Conservation (phyloP, 2,888 invertebrate genomes). For the Abrostola triplasia region DNA sequence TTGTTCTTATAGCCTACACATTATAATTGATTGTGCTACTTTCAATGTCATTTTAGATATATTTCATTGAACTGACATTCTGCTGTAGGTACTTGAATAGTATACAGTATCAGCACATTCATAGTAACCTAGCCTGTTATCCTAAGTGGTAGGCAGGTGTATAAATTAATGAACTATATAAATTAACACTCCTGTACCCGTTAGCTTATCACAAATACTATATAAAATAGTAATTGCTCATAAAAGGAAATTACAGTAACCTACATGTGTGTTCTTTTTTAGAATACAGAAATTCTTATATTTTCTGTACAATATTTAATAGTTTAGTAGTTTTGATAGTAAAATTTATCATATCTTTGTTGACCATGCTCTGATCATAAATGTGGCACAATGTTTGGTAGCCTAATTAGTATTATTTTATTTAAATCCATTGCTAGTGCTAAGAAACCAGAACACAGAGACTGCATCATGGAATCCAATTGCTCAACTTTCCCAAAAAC, state of each 20-base stretch:
- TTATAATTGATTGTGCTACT: constrained; percentile 10
- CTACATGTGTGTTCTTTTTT: too few species aligned
- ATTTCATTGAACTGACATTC: constrained; percentile 6
- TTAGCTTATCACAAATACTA: too few species aligned
- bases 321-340: background rate
- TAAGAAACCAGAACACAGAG: constrained; percentile 71
- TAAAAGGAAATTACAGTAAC: too few species aligned
- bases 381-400: constrained; percentile 15
- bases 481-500: constrained; percentile 74
- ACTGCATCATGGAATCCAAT: constrained; percentile 75
- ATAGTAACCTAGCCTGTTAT: too few species aligned
- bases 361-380: background rate
- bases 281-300: too few species aligned
- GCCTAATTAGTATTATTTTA: constrained; percentile 40
- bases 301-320: too few species aligned
- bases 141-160: too few species aligned
- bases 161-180: too few species aligned
- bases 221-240: too few species aligned
- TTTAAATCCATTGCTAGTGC: constrained; percentile 62
- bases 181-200: too few species aligned
- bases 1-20: constrained; percentile 12
- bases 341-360: background rate
- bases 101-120: too few species aligned
- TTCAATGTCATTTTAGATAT: constrained; percentile 42
- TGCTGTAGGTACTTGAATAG: background rate